Evolutionary conservation across 2,888 invertebrate genomes (phyloP), one percentile per base, ranked within the genome.

Genomic region (Ophioninae sp.): DNA sequence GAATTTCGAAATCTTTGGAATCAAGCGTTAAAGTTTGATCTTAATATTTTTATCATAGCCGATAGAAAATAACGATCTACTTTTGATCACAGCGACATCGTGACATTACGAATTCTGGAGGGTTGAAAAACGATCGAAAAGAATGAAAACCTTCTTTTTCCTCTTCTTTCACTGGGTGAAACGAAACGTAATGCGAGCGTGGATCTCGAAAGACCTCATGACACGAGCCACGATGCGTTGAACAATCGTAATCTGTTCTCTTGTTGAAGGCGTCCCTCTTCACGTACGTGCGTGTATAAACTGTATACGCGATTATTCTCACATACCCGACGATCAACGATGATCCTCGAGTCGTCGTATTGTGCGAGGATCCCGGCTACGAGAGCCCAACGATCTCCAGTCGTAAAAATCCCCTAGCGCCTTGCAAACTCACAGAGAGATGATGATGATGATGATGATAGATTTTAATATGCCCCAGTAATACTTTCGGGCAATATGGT

Each of bases 191-290:
- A 78, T 78, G 63, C 71, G 63, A 78, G 78, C 56, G 69, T 51
- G 63, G 37, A 30, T 30, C 63, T 63, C 51, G 56, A 75, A 59
- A 63, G 65, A 61, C 56, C 58, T 65, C 56, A 65, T 56, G 79
- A 59, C 20, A 30, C 44, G 41, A 63, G 37, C 75, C 44, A 75
- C 44, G 79, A 71, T 59, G 44, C 44, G 63, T 65, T 75, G 75
- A 82, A 82, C 82, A 82, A 82, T 82, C 82, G 82, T 76, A 82
- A 82, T 82, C 79, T 76, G 75, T 82, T 82, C 79, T 82, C 82
- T 82, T 76, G 82, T 71, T 39, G 65, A 76, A 65, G 23, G 67
- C 65, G 51, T 79, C 30, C 37, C 58, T 13, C 51, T 64, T 7
- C 6, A 22, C 44, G 22, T 51, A 58, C 7, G 22, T 56, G 41